Conservation (phyloP, 2,797 vertebrate genomes). For the Mormyrops attenuatus region DNA sequence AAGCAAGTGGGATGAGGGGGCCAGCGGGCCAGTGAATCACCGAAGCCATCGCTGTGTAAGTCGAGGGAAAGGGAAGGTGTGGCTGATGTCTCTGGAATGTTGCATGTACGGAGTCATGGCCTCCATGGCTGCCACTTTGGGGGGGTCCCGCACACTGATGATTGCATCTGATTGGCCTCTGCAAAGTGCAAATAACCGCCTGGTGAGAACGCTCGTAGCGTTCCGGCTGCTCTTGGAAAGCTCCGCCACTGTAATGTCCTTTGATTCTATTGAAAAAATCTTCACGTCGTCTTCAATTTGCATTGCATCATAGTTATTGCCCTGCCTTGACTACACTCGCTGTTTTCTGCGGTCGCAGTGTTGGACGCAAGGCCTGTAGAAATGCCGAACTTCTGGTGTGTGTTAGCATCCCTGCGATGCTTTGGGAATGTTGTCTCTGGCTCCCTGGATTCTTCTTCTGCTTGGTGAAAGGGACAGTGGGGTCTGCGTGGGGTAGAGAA, state of each 20-base stretch:
- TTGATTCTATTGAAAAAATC: constrained; percentile 12
- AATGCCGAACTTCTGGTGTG: neutral
- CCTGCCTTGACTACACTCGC: neutral
- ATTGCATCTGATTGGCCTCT: neutral
- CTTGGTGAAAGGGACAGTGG: neutral
- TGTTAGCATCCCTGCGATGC: neutral
- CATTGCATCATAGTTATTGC: neutral
- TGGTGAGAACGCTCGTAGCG: neutral
- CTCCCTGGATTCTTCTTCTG: neutral
- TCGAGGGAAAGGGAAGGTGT: too few species aligned
- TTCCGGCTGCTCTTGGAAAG: neutral
- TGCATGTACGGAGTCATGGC: neutral
- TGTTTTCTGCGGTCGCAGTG: neutral
- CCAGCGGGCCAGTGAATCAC: neutral
- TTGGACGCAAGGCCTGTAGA: neutral
- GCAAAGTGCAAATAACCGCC: neutral
- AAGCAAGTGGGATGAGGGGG: neutral
- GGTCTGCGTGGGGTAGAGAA: neutral
- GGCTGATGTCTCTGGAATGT: neutral
- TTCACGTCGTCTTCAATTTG: constrained; percentile 12
- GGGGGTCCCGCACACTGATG: neutral
- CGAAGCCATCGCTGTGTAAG: neutral
- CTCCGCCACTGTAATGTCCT: neutral
- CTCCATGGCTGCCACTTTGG: neutral
- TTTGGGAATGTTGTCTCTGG: neutral